These are phyloP conservation scores for Itoplectis maculator DNA, from an alignment of 2,888 invertebrate species.

Conservation along the genomic window DNA sequence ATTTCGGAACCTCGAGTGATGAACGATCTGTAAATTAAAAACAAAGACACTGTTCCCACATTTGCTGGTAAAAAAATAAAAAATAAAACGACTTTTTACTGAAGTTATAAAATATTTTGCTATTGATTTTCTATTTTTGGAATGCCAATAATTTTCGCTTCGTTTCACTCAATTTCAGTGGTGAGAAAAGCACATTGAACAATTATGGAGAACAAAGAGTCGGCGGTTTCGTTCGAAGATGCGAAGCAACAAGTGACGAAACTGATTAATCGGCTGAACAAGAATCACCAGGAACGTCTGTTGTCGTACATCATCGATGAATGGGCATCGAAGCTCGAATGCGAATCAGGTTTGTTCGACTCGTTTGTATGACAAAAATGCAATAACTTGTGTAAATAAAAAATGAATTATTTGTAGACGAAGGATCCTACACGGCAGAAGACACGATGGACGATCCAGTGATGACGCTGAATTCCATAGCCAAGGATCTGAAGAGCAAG, in stretches of 20 bases:
- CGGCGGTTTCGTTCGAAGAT: conserved; percentile 63
- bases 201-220: conserved; percentile 56
- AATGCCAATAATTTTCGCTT: conserved; percentile 38
- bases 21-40: background rate
- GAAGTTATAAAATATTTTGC: background rate
- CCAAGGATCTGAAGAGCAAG: conserved; percentile 72
- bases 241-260: conserved; percentile 70
- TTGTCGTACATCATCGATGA: conserved; percentile 70
- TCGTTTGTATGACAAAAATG: background rate
- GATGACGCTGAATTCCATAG: conserved; percentile 69
- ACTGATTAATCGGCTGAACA: conserved; percentile 68
- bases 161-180: background rate
- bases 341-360: conserved; percentile 51
- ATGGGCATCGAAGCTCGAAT: conserved; percentile 66
- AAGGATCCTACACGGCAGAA: conserved; percentile 61
- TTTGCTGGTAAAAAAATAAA: conserved; percentile 21
- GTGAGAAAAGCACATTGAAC: background rate
- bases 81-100: background rate
- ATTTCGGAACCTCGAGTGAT: background rate
- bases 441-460: conserved; percentile 73
- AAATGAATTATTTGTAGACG: conserved; percentile 56
- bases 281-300: conserved; percentile 66
- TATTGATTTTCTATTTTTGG: conserved; percentile 49
- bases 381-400: background rate
- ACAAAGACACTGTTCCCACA: background rate